Evolutionary conservation across 2,888 invertebrate genomes (phyloP).

Genomic region (Bembecia ichneumoniformis): DNA sequence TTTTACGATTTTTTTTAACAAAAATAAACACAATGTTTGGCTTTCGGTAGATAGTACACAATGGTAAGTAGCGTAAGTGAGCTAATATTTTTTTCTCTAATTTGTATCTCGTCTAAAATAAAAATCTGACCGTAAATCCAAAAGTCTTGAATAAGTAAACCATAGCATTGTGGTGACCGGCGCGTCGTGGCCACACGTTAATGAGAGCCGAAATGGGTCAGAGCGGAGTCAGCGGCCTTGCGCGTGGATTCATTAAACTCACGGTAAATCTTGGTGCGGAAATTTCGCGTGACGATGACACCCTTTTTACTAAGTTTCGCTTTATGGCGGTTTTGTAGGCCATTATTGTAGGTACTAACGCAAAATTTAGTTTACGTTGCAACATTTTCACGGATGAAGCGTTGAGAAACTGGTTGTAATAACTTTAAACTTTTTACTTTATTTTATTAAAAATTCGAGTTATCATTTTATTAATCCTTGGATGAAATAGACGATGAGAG

Average conservation of each 20-base stretch:
- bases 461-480: no score
- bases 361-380: not conserved
- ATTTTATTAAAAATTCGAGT: no score
- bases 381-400: no score
- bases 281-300: conserved; percentile 4
- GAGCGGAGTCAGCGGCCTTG: conserved; percentile 17
- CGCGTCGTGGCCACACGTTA: conserved; percentile 49
- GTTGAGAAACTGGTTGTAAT: no score
- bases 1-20: no score
- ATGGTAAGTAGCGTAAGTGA: not conserved
- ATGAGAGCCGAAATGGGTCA: conserved; percentile 31
- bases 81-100: not conserved
- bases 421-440: no score
- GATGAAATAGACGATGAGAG: no score
- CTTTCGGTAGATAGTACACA: no score
- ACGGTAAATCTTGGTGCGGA: conserved; percentile 14
- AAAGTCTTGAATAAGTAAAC: conserved; percentile 33
- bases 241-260: conserved; percentile 19
- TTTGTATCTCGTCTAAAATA: not conserved
- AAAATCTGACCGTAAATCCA: not conserved
- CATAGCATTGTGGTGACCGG: conserved; percentile 40
- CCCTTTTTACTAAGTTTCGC: conserved; percentile 1
- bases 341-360: not conserved
- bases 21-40: no score
- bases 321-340: not conserved